Evolutionary conservation across 2,797 vertebrate species (phyloP), one percentile per base, ranked within the genome.

Genomic region (Sternotherus odoratus): DNA sequence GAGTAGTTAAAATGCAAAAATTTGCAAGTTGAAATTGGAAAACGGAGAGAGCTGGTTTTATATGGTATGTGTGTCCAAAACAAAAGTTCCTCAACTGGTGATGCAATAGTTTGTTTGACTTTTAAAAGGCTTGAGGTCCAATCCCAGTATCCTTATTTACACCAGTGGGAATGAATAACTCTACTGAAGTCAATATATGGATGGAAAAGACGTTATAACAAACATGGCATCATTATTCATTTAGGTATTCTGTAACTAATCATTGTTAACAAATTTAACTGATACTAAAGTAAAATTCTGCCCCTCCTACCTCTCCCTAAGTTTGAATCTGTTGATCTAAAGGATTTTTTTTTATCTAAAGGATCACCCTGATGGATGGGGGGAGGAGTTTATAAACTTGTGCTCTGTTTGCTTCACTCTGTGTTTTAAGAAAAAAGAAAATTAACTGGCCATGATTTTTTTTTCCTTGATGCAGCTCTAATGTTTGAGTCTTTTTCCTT

Each of bases 321-420:
- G 30, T 60, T 30, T 33, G 57, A 60, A 4, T 36, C 17, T 36
- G 17, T 69, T n/a, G 10, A 43, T 43, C 43, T 43, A 43, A 43
- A 43, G 43, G 8, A 43, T 43, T n/a, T 36, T 39, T 39, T 36
- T 39, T 23, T 4, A 39, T 39, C 19, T 69, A 69, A 69, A 69
- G n/a, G 19, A 36, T 69, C n/a, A 36, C 5, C 5, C 63, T 12
- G n/a, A 69, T 12, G 19, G 19, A 19, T 8, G 4, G 8, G 8
- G 21, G 8, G 4, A 3, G 21, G 10, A 3, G 2, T 10, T 6
- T 36, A 39, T 19, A 69, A 36, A 5, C n/a, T 36, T 36, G 5
- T 23, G 63, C 16, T 66, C 19, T 66, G 9, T 69, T 69, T 63
- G 60, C 33, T n/a, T n/a, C 60, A n/a, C 30, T 60, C 56, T 33